Conservation (phyloP, 2,797 vertebrate genomes). For the Chelidonichthys spinosus region DNA sequence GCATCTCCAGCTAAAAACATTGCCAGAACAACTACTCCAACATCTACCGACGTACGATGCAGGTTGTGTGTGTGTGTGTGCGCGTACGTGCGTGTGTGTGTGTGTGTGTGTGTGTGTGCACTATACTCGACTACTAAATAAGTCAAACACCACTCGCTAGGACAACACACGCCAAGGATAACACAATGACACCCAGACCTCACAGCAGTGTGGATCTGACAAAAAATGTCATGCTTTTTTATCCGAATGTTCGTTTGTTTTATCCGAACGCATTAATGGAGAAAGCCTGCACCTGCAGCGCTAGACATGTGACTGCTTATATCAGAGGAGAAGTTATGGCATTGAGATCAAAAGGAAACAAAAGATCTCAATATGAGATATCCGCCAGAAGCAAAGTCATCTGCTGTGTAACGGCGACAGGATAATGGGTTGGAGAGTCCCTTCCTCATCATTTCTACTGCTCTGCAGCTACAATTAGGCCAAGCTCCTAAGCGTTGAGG, state of each 20-base stretch:
- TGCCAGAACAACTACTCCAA: constrained; percentile 23
- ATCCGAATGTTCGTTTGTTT: constrained; percentile 47
- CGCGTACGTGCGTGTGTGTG: no score
- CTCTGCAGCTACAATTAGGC: constrained; percentile 52
- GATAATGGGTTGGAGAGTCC: constrained; percentile 25
- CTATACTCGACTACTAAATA: constrained; percentile 17
- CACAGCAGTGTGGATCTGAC: constrained; percentile 39
- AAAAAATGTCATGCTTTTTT: constrained; percentile 49
- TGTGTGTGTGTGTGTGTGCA: neutral
- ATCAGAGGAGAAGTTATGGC: constrained; percentile 18
- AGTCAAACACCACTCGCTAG: constrained; percentile 1
- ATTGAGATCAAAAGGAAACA: constrained; percentile 42
- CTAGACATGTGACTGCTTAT: constrained; percentile 24
- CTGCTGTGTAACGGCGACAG: constrained; percentile 20
- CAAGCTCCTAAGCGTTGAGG: constrained; percentile 19
- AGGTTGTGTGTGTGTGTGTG: neutral
- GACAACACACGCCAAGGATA: constrained; percentile 26
- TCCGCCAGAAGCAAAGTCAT: constrained; percentile 35
- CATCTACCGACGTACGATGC: constrained; percentile 24
- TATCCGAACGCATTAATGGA: constrained; percentile 39
- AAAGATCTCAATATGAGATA: constrained; percentile 43
- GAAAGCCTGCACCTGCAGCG: constrained; percentile 15
- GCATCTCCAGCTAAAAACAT: constrained; percentile 52
- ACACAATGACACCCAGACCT: constrained; percentile 40
- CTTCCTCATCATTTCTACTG: constrained; percentile 16